Evolutionary conservation across 2,888 invertebrate genomes (phyloP), one percentile per base, ranked within the genome.

Genomic region (Polietes domitor): DNA sequence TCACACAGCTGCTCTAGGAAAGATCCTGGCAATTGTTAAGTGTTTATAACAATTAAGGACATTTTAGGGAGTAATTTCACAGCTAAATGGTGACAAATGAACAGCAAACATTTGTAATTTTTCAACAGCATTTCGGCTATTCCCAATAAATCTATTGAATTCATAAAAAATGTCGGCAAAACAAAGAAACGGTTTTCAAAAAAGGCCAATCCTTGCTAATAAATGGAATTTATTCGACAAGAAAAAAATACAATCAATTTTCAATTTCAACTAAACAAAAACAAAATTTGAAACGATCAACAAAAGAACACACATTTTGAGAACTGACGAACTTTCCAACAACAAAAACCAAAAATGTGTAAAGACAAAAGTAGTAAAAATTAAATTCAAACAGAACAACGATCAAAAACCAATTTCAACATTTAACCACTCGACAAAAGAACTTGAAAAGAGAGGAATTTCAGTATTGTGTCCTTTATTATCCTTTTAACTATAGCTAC

Each of bases 331-430:
- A 24, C 26, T 26, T 71, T 71, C 28, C 24, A 61, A 75, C 37
- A 26, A 72, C 73, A 50, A 77, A 72, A 63, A 85, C 73, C 74
- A 78, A 53, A 79, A 68, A 77, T 37, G 6, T 32, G 32, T 32
- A 32, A 3, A 70, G 1, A 83, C 61, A 83, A 82, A 79, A 77
- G 53, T 63, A 12, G 19, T 21, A 21, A 68, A 82, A 83, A 86
- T 83, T 83, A 77, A 85, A 86, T 83, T 85, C 79, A 47, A 87
- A 86, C 87, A 86, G 74, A 84, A 86, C 74, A 87, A 86, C 86
- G 82, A 86, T 87, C 86, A 87, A 86, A 86, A 86, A 86, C 72
- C 86, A 85, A 87, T 87, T 87, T 86, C 78, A 79, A 83, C 80
- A 82, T 72, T 85, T 74, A 80, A 84, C 50, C 75, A 72, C 71